phyloP scores from a whole-genome alignment of 1,140 invertebrate species.

The Drosophila ercepeae region DNA sequence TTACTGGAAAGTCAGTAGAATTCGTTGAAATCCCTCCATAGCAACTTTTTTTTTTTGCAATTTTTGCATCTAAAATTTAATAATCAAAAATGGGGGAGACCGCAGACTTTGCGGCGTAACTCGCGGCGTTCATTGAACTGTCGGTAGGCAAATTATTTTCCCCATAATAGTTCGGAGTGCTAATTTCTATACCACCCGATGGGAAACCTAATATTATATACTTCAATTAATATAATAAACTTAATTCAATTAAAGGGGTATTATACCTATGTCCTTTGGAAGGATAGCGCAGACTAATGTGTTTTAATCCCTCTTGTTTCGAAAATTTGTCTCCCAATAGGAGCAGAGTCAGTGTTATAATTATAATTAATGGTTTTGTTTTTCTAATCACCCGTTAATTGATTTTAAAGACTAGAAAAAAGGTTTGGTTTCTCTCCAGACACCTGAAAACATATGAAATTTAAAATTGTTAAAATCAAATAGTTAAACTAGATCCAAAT shows the following conservation, averaged over 20 bases:
- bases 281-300: not conserved
- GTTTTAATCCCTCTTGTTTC: not conserved
- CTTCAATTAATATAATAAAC: no score
- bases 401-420: not conserved
- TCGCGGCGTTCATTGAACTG: constrained; percentile 72
- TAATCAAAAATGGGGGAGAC: constrained; percentile 68
- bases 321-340: not conserved
- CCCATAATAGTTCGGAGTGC: not conserved
- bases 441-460: no score
- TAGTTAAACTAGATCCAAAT: no score
- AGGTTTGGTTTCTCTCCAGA: no score
- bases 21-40: no score
- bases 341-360: not conserved
- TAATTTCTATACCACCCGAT: not conserved
- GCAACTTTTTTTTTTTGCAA: no score
- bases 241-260: not conserved
- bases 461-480: no score
- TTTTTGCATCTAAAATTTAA: no score
- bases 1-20: no score
- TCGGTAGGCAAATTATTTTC: constrained; percentile 41
- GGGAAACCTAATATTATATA: not conserved
- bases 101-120: constrained; percentile 31
- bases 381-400: not conserved
- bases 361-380: not conserved
- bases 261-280: not conserved